Evolutionary conservation across 1,140 invertebrate species (phyloP).

Genomic region (Charaxes varanes): DNA sequence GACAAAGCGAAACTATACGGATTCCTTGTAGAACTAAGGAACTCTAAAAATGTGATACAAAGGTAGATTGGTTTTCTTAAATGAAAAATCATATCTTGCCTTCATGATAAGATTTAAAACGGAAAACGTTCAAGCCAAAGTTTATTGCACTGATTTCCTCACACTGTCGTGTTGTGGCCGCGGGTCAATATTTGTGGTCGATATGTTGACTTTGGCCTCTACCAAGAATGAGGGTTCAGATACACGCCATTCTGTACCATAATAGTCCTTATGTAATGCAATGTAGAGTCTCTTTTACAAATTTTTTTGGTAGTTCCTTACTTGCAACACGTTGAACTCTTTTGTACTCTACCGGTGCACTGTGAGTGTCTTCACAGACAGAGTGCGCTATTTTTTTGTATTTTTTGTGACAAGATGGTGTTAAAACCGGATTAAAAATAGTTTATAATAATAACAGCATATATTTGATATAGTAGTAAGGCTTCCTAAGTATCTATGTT

Average conservation of each 20-base stretch:
- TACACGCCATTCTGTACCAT: neutral
- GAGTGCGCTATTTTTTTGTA: too few species aligned
- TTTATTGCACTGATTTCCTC: conserved; percentile 7
- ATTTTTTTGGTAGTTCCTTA: neutral
- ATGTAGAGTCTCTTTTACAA: conserved; percentile 1
- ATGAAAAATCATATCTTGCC: neutral
- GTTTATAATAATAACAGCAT: too few species aligned
- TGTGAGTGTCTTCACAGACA: too few species aligned
- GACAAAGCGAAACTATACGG: too few species aligned
- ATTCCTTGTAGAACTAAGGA: too few species aligned
- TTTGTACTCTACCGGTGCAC: conserved; percentile 23
- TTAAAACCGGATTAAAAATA: too few species aligned
- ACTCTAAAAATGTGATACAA: neutral
- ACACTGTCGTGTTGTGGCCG: conserved; percentile 2
- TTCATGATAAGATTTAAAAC: neutral
- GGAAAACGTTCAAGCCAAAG: neutral
- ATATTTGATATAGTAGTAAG: too few species aligned
- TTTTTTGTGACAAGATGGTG: too few species aligned
- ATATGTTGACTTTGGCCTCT: conserved; percentile 28
- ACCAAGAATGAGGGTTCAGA: conserved; percentile 10
- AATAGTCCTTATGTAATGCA: neutral
- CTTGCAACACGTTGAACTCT: conserved; percentile 29
- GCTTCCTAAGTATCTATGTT: too few species aligned
- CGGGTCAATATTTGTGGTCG: conserved; percentile 30
- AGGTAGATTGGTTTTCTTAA: neutral